These are phyloP conservation scores for Drosophila rellima DNA, from an alignment of 2,888 invertebrate species.

Conservation along the genomic window DNA sequence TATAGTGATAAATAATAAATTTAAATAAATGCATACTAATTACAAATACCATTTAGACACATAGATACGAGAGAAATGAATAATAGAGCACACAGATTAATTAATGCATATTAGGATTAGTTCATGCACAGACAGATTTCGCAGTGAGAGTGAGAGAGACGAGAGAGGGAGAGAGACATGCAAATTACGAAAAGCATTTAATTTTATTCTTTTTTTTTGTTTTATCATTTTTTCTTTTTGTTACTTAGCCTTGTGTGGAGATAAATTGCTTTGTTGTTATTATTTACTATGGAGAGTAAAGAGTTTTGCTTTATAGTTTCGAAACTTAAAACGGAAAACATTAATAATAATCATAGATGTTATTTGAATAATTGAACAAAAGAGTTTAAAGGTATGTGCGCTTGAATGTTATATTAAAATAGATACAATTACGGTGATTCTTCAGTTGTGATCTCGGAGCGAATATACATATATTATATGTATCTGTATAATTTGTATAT, in stretches of 20 bases:
- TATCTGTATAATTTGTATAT: constrained; percentile 19
- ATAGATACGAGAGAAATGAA: constrained; percentile 19
- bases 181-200: constrained; percentile 52
- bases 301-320: constrained; percentile 51
- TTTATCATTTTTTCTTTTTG: constrained; percentile 23
- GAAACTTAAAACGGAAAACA: constrained; percentile 37
- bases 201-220: constrained; percentile 8
- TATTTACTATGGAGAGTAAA: constrained; percentile 73
- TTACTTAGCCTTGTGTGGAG: constrained; percentile 79
- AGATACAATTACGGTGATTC: constrained; percentile 36
- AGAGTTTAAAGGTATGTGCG: constrained; percentile 53
- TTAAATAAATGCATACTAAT: constrained; percentile 31
- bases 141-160: constrained; percentile 10
- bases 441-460: constrained; percentile 53
- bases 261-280: constrained; percentile 71
- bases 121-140: constrained; percentile 18
- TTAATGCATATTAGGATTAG: background rate
- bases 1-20: background rate
- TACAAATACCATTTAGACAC: constrained; percentile 30
- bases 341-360: constrained; percentile 26
- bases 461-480: background rate
- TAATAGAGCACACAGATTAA: constrained; percentile 49
- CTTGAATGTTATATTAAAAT: constrained; percentile 41
- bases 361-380: constrained; percentile 29
- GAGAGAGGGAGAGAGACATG: constrained; percentile 50